Percentiles rank a stretch among this genome's conserved stretches.
Conservation (phyloP, 2,797 vertebrate species). For the Molothrus ater region DNA sequence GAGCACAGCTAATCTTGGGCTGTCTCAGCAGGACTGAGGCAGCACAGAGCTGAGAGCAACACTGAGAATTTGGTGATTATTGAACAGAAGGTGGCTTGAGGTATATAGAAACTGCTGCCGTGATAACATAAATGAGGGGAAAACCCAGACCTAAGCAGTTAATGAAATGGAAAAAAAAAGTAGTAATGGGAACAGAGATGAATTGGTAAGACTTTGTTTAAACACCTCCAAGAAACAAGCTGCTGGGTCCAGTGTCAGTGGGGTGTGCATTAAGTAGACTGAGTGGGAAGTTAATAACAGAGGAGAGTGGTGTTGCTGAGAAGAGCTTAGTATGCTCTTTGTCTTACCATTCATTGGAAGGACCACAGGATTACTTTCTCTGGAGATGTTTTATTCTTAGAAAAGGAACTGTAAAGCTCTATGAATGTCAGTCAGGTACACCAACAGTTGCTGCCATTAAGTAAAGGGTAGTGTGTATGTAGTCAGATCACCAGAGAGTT, state of each 20-base stretch:
- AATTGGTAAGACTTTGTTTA: constrained; percentile 2
- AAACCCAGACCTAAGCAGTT: background rate
- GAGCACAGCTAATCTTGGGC: background rate
- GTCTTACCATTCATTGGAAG: background rate
- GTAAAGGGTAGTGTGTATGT: background rate
- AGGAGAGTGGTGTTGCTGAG: background rate
- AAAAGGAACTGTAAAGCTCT: background rate
- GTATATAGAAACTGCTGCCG: background rate
- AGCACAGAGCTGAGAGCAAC: background rate
- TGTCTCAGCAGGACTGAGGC: background rate
- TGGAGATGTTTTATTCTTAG: background rate
- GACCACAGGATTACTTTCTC: background rate
- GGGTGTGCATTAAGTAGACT: background rate
- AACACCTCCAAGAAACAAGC: background rate
- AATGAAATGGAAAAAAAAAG: background rate
- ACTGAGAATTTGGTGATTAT: background rate
- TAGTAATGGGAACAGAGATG: background rate
- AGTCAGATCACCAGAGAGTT: background rate
- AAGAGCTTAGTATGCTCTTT: background rate
- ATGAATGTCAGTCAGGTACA: background rate
- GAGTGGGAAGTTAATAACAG: constrained; percentile 28
- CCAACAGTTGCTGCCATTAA: background rate
- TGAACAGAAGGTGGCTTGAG: background rate
- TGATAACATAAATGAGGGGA: background rate
- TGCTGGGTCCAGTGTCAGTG: background rate